phyloP scores from a whole-genome alignment of 2,888 invertebrate genomes.

The Aleiodes testaceus region DNA sequence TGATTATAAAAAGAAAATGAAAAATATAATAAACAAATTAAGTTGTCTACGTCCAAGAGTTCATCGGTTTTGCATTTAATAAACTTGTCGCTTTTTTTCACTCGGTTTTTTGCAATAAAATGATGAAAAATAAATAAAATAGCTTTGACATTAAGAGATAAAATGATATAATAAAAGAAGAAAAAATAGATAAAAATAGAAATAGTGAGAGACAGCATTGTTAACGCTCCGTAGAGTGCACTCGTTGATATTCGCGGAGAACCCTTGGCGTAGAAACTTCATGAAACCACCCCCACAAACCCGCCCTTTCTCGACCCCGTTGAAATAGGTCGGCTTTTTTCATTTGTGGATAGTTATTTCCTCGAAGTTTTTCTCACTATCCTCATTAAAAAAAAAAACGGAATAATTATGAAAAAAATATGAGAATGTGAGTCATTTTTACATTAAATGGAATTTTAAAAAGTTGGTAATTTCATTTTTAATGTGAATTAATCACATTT shows the following conservation, averaged over 20 bases:
- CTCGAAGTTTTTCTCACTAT: constrained; percentile 12
- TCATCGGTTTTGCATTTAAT: constrained; percentile 19
- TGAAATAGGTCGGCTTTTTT: constrained; percentile 32
- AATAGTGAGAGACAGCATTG: constrained; percentile 27
- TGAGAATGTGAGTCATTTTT: neutral
- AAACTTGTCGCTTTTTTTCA: constrained; percentile 8
- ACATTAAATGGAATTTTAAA: constrained; percentile 16
- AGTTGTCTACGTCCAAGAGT: constrained; percentile 34
- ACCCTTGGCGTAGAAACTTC: constrained; percentile 39
- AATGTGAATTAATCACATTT: neutral
- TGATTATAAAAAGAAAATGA: constrained; percentile 24
- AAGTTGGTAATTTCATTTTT: neutral
- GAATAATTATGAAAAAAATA: neutral
- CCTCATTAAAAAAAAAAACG: neutral
- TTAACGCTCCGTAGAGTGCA: constrained; percentile 37
- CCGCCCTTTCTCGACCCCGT: constrained; percentile 3
- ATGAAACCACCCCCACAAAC: constrained; percentile 1
- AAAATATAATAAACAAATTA: neutral
- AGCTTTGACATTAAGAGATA: neutral
- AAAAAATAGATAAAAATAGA: constrained; percentile 18
- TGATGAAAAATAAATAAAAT: constrained; percentile 27
- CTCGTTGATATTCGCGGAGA: constrained; percentile 34
- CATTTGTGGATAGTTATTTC: constrained; percentile 17
- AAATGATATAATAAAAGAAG: neutral
- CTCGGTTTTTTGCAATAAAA: constrained; percentile 18